Evolutionary conservation across 2,888 invertebrate genomes (phyloP), one percentile per base, ranked within the genome.

Genomic region (Anthophora plumipes): DNA sequence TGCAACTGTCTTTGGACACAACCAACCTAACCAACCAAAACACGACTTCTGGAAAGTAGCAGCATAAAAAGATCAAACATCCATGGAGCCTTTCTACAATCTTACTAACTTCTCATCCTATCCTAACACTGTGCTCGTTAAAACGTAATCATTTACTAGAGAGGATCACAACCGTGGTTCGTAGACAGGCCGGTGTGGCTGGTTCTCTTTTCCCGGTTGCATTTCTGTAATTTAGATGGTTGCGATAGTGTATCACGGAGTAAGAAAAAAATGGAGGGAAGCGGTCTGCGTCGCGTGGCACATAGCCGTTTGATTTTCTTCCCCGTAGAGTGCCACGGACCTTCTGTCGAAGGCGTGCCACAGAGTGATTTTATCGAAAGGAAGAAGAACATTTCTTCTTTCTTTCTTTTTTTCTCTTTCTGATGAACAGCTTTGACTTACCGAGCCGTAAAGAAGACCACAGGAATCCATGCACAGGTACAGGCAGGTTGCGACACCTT

Each of bases 401-500:
- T n/a, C n/a, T n/a, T 31, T 31, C 4, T 31, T 31, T 31, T 31
- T 31, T 31, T 31, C 69, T 63, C 84, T 75, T 80, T 78, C 52
- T 46, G 14, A 77, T 14, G 60, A 69, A 74, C 60, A 77, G 60
- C n/a, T 64, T 80, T 85, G 73, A 96, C 97, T 96, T 95, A 97
- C 97, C 96, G 97, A 96, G 94, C 97, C 97, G 95, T 97, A 98
- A 90, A 96, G 96, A 94, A 96, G 95, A 94, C 97, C 97, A 94
- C 97, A 97, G 91, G 96, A 95, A 94, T 97, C 97, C 97, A 98
- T 97, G 94, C 97, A 98, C 94, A 98, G 96, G 95, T 96, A 97
- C 94, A 97, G 95, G 94, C 97, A 97, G 90, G 97, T 97, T 91
- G 97, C 96, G 88, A 97, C 96, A 94, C 97, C 97, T 95, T 97